Evolutionary conservation across 2,113 vertebrate species (phyloP), one percentile per base, ranked within the genome.

Genomic region (Rhineura floridana): DNA sequence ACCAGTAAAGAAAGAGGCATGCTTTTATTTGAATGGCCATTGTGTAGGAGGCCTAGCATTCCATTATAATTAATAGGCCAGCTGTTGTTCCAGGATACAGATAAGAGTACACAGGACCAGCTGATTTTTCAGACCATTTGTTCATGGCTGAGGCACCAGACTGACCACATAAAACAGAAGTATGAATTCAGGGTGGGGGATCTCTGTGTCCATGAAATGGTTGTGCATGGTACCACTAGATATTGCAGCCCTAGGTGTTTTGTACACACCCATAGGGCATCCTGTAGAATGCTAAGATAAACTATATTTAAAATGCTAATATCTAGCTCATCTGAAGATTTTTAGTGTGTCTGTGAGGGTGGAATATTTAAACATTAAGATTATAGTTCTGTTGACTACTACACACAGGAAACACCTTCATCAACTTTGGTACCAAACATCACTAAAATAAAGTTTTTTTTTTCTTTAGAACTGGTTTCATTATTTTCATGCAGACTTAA

Each of bases 1-100:
- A 83, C 36, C 25, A 48, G 11, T 39, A 77, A 83, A 67, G 39
- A 55, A 84, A 72, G 15, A 85, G 50, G 83, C 62, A 85, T 85
- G 36, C 62, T 76, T 85, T 65, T 42, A 78, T 77, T n/a, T 86
- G 59, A 78, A 65, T 65, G 6, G 42, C 59, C 42, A 67, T 46
- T 48, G 55, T 86, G 75, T 36, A 78, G 76, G 81, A 42, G 21
- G 72, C 44, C 44, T 69, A 78, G 67, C 62, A 84, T 55, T 77
- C 17, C 63, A 79, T 28, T 48, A 67, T 42, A 46, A 88, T 84
- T 39, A 84, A 84, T 30, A 3, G 46, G 25, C 44, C n/a, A 65
- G 59, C 42, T 76, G 25, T 83, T 28, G 9, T 65, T 83, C 62
- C 70, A 85, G 55, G 55, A 9, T 25, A 48, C 17, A 12, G 75